A percentile compares a stretch with the other conserved stretches of the same genome.
These are phyloP conservation scores for Micrastur ruficollis DNA, from an alignment of 2,797 vertebrate species.

Conservation along the genomic window DNA sequence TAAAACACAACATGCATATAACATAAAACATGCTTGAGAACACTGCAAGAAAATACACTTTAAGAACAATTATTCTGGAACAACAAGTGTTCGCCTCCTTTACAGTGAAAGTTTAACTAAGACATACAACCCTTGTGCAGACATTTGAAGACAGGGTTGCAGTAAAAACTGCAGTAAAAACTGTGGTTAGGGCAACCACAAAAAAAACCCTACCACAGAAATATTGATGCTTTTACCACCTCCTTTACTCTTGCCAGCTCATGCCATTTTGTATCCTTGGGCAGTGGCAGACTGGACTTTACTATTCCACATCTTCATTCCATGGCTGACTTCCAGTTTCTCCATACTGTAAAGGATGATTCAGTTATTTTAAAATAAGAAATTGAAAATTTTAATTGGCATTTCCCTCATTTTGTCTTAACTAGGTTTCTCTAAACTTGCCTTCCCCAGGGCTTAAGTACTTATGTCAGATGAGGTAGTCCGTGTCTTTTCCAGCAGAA, in stretches of 20 bases:
- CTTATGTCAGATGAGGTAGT: neutral
- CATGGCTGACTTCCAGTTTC: neutral
- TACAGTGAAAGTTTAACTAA: neutral
- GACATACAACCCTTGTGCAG: neutral
- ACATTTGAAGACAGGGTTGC: neutral
- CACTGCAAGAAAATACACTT: neutral
- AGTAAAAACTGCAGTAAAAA: neutral
- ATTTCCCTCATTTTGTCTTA: neutral
- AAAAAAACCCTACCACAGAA: neutral
- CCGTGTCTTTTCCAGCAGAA: neutral
- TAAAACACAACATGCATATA: neutral
- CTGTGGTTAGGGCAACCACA: neutral
- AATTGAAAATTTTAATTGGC: neutral
- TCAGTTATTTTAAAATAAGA: neutral
- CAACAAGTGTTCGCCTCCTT: neutral
- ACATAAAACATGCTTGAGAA: neutral
- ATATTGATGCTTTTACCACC: neutral
- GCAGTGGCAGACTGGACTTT: neutral
- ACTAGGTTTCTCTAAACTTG: neutral
- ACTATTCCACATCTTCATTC: neutral
- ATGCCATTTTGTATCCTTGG: neutral
- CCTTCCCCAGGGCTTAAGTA: neutral
- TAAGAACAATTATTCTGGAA: neutral
- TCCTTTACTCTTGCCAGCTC: neutral
- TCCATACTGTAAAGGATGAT: neutral